phyloP scores from a whole-genome alignment of 2,797 vertebrate species.

The Epinephelus malabaricus region DNA sequence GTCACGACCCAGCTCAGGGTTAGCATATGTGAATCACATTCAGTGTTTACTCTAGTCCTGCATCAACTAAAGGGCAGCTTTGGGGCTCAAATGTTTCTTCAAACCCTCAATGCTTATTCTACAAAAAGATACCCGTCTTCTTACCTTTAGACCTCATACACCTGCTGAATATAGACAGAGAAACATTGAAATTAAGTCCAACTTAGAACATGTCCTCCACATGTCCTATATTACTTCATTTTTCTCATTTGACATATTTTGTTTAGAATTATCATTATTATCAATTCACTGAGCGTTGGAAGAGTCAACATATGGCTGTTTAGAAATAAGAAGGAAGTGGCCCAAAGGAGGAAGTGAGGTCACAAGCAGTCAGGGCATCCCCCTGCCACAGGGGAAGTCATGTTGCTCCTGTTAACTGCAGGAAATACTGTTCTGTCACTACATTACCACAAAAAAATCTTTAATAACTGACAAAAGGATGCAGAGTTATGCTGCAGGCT shows the following conservation, averaged over 20 bases:
- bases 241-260: background rate
- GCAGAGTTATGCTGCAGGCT: background rate
- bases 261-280: background rate
- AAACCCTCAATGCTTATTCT: too few relatives aligned
- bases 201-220: background rate
- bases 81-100: background rate
- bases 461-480: background rate
- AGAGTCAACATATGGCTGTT: conserved; percentile 8
- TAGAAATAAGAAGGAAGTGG: conserved; percentile 40
- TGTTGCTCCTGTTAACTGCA: conserved; percentile 14
- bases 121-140: background rate
- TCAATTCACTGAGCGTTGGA: background rate
- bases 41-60: background rate
- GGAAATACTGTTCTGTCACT: conserved; percentile 50
- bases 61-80: background rate
- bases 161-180: background rate
- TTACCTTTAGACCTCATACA: background rate
- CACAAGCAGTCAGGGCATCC: conserved; percentile 37
- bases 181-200: background rate
- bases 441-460: conserved; percentile 17
- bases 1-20: background rate
- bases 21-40: background rate
- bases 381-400: conserved; percentile 44
- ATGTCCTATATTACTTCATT: background rate
- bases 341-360: conserved; percentile 59